Evolutionary conservation across 2,797 vertebrate genomes (phyloP).

Genomic region (Staurois parvus): DNA sequence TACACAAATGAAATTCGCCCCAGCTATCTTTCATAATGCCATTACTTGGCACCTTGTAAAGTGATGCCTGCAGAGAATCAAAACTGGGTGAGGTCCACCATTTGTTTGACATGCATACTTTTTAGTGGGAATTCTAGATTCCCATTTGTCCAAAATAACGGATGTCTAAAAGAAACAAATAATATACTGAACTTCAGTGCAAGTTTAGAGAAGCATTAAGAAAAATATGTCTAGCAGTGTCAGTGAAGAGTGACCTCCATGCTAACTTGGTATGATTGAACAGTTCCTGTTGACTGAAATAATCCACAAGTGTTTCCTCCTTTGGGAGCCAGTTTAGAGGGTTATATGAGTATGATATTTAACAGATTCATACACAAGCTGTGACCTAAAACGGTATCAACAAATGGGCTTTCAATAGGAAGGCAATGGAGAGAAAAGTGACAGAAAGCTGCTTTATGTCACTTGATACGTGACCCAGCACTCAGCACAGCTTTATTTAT

Average conservation of each 20-base stretch:
- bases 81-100: neutral
- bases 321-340: conserved; percentile 63
- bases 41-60: conserved; percentile 8
- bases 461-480: conserved; percentile 60
- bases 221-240: conserved; percentile 60
- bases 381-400: conserved; percentile 57
- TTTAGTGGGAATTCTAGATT: neutral
- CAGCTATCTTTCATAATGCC: neutral
- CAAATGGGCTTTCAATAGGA: conserved; percentile 56
- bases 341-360: conserved; percentile 59
- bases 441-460: conserved; percentile 63
- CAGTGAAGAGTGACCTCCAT: conserved; percentile 62
- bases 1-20: neutral
- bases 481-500: conserved; percentile 62
- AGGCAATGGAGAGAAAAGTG: conserved; percentile 52
- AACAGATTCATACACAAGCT: conserved; percentile 63
- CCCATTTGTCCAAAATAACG: conserved; percentile 14
- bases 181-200: conserved; percentile 49
- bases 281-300: conserved; percentile 69
- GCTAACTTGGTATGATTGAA: conserved; percentile 66
- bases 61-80: neutral
- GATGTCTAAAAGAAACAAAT: conserved; percentile 37
- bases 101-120: conserved; percentile 20
- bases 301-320: conserved; percentile 65
- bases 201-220: conserved; percentile 53